Evolutionary conservation across 2,888 invertebrate species (phyloP).

Genomic region (Drosophila eohydei): DNA sequence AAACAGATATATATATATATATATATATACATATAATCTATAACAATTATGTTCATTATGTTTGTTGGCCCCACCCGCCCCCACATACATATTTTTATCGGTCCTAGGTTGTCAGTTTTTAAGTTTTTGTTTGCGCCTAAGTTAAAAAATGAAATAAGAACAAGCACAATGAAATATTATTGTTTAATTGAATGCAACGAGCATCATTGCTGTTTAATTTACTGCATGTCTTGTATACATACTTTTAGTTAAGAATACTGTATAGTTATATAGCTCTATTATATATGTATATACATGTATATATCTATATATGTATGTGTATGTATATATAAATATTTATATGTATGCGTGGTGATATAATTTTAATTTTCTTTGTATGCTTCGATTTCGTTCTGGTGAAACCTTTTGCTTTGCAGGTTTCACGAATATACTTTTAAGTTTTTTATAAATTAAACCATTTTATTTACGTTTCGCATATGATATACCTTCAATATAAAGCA

Average conservation of each 20-base stretch:
- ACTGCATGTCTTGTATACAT: slow-evolving; percentile 38
- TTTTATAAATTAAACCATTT: slow-evolving; percentile 44
- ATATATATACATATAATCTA: slow-evolving; percentile 16
- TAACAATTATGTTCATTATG: slow-evolving; percentile 43
- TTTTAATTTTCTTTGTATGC: slow-evolving; percentile 76
- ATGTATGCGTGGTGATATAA: slow-evolving; percentile 79
- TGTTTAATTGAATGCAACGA: slow-evolving; percentile 29
- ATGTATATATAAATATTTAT: slow-evolving; percentile 40
- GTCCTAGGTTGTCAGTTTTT: slow-evolving; percentile 63
- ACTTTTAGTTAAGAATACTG: slow-evolving; percentile 32
- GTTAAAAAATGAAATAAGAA: slow-evolving; percentile 20
- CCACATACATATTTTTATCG: slow-evolving; percentile 38
- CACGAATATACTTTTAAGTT: slow-evolving; percentile 44
- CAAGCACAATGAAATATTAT: slow-evolving; percentile 26
- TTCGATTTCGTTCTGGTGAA: slow-evolving; percentile 47
- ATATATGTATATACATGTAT: neutral
- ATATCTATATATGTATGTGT: slow-evolving; percentile 17
- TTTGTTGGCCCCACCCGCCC: slow-evolving; percentile 50
- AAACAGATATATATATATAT: slow-evolving; percentile 19
- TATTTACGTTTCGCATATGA: slow-evolving; percentile 57
- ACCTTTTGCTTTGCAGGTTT: slow-evolving; percentile 30
- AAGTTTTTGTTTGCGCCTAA: slow-evolving; percentile 68
- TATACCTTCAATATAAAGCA: slow-evolving; percentile 72
- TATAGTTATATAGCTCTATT: slow-evolving; percentile 25
- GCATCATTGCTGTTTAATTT: slow-evolving; percentile 32